Percentiles rank a stretch among this genome's conserved stretches.
phyloP scores from a whole-genome alignment of 2,888 invertebrate species.

The Nipponacmea schrenckii region DNA sequence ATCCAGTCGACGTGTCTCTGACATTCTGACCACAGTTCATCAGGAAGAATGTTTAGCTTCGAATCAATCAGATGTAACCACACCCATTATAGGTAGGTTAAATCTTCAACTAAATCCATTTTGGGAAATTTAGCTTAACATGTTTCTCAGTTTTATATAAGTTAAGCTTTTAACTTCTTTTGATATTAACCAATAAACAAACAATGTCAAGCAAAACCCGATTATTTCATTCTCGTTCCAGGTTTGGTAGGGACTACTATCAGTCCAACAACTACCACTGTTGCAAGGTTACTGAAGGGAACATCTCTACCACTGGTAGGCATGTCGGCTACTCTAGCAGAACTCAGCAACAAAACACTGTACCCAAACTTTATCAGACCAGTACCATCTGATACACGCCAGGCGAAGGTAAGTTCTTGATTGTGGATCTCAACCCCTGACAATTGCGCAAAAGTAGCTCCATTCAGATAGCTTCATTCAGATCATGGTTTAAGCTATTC shows the following conservation, averaged over 20 bases:
- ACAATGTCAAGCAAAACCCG: too few relatives aligned
- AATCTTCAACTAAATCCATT: too few relatives aligned
- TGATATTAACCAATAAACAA: too few relatives aligned
- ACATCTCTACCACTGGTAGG: slow-evolving; percentile 30
- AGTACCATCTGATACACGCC: slow-evolving; percentile 29
- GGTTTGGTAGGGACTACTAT: slow-evolving; percentile 29
- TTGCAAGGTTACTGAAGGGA: slow-evolving; percentile 21
- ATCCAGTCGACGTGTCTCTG: slow-evolving; percentile 28
- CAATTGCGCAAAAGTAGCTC: too few relatives aligned
- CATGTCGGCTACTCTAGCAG: slow-evolving; percentile 29
- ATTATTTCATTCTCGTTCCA: slow-evolving; percentile 6
- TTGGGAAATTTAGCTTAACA: too few relatives aligned
- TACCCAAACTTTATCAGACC: slow-evolving; percentile 31
- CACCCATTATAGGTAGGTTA: too few relatives aligned
- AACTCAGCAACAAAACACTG: slow-evolving; percentile 24
- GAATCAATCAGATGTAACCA: too few relatives aligned
- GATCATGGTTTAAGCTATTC: too few relatives aligned
- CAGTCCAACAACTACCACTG: slow-evolving; percentile 27
- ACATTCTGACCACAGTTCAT: neutral
- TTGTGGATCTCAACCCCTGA: too few relatives aligned
- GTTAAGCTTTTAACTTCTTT: too few relatives aligned
- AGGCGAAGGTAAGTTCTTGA: slow-evolving; percentile 26
- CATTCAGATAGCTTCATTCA: too few relatives aligned
- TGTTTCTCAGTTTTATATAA: too few relatives aligned
- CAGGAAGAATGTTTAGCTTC: neutral